Conservation (phyloP, 2,113 vertebrate species). For the Muntiacus muntjak region DNA sequence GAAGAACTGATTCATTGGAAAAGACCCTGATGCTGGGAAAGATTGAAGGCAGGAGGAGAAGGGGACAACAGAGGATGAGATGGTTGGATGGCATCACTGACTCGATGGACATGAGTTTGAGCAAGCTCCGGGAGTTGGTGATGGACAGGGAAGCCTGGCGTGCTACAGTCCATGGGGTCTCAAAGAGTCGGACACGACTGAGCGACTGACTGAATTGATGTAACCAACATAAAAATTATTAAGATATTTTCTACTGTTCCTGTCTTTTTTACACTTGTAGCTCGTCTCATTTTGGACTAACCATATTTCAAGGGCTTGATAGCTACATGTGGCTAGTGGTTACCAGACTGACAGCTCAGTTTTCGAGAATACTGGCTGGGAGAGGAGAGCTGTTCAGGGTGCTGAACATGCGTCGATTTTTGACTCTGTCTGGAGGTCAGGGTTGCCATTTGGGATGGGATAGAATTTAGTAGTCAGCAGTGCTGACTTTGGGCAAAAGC, state of each 20-base stretch:
- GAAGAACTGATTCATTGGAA: neutral
- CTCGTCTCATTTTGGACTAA: neutral
- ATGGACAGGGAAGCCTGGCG: neutral
- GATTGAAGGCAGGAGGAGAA: neutral
- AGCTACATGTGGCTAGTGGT: neutral
- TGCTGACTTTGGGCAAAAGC: neutral
- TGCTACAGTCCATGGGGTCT: neutral
- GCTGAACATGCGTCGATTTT: neutral
- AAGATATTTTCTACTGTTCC: neutral
- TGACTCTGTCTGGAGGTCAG: neutral
- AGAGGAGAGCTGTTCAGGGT: neutral
- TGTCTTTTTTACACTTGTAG: neutral
- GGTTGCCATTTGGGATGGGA: neutral
- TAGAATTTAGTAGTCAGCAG: neutral
- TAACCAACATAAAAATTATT: neutral
- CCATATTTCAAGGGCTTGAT: neutral
- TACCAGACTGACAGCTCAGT: neutral
- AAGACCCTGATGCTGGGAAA: neutral
- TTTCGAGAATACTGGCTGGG: neutral
- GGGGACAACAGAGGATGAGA: neutral
- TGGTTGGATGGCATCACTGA: neutral
- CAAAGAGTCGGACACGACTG: neutral
- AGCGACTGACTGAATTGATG: neutral
- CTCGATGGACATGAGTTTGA: neutral
- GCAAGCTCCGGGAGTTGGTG: neutral